Conservation (phyloP, 1,140 invertebrate species). For the Nebria ingens region DNA sequence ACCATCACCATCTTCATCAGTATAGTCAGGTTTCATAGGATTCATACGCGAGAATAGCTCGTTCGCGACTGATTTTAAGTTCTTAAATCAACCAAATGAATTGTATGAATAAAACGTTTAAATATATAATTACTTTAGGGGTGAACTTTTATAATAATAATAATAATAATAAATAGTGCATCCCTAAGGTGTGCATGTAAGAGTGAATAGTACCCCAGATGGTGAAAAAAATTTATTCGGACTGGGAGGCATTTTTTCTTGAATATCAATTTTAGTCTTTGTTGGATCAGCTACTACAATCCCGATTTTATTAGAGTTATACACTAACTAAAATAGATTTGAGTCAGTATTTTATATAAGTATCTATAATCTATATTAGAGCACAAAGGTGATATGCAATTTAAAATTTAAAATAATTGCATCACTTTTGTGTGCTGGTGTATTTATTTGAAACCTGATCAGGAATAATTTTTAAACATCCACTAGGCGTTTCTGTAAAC, state of each 20-base stretch:
- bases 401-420: neutral
- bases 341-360: constrained; percentile 12
- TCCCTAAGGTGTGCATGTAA: no score
- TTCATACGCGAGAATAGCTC: constrained; percentile 31
- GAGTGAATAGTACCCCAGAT: constrained; percentile 22
- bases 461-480: constrained; percentile 52
- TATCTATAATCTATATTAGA: neutral
- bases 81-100: constrained; percentile 17
- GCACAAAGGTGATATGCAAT: no score
- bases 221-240: constrained; percentile 23
- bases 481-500: constrained; percentile 52
- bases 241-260: constrained; percentile 36
- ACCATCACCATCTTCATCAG: neutral
- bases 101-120: constrained; percentile 20
- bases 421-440: neutral
- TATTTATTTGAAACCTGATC: constrained; percentile 40
- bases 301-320: constrained; percentile 55
- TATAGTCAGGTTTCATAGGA: constrained; percentile 28
- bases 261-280: constrained; percentile 49
- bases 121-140: neutral
- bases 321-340: constrained; percentile 42
- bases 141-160: no score
- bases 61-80: constrained; percentile 21
- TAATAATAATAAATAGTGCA: no score
- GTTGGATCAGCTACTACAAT: constrained; percentile 53